Conservation (phyloP, 1,140 invertebrate genomes). For the Orius insidiosus region DNA sequence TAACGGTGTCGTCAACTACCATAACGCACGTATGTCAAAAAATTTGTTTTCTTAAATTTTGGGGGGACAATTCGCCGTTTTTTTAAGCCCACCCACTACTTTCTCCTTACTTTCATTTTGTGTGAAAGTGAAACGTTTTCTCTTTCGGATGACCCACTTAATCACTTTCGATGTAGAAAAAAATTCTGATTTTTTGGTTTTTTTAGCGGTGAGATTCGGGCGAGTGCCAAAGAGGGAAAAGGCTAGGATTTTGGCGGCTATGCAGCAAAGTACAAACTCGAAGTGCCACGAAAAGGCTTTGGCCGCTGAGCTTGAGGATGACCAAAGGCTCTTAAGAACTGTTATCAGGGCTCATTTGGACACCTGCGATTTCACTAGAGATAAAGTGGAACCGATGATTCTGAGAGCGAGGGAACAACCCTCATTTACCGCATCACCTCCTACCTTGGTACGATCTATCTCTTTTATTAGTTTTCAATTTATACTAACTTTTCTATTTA, state of each 20-base stretch:
- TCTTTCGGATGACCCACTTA: background rate
- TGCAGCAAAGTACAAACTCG: slow-evolving; percentile 87
- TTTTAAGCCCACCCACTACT: slow-evolving; percentile 14
- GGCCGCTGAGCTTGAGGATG: slow-evolving; percentile 78
- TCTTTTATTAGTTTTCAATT: too few species aligned
- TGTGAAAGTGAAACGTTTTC: slow-evolving; percentile 12
- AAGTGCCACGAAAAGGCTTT: slow-evolving; percentile 78
- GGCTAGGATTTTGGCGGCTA: slow-evolving; percentile 93
- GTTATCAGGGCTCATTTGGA: slow-evolving; percentile 84
- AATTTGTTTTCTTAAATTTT: background rate
- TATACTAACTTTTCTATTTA: too few species aligned
- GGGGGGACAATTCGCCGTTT: background rate
- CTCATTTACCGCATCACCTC: slow-evolving; percentile 68
- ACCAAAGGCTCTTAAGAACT: slow-evolving; percentile 58
- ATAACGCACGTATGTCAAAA: slow-evolving; percentile 67
- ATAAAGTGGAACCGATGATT: slow-evolving; percentile 75
- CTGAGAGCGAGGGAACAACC: slow-evolving; percentile 71
- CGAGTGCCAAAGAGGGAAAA: slow-evolving; percentile 98
- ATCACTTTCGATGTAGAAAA: background rate
- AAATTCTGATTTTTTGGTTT: slow-evolving; percentile 6
- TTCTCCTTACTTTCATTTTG: slow-evolving; percentile 14
- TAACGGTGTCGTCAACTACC: slow-evolving; percentile 71
- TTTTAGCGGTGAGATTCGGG: slow-evolving; percentile 97
- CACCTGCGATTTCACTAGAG: slow-evolving; percentile 88
- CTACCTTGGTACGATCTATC: slow-evolving; percentile 49